phyloP scores from a whole-genome alignment of 2,113 vertebrate genomes.

The Struthio camelus region DNA sequence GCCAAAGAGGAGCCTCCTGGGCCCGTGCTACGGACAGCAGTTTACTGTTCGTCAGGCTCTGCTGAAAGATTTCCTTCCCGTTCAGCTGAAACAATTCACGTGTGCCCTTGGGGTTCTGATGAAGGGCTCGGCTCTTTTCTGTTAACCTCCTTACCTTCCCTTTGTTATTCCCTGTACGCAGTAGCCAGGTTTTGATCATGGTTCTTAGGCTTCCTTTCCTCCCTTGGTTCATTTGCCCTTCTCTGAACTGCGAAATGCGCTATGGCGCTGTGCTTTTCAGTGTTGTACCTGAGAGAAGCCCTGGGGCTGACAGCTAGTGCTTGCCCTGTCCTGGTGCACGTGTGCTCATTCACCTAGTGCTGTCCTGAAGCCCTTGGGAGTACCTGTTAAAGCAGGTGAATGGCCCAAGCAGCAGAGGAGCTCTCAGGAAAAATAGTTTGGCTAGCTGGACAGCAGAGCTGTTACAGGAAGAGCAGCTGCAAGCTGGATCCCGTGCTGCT shows the following conservation, averaged over 20 bases:
- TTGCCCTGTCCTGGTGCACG: too few relatives aligned
- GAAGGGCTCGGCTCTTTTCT: background rate
- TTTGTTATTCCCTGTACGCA: accelerated
- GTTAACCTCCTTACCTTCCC: background rate
- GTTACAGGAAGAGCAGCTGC: background rate
- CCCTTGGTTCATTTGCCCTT: background rate
- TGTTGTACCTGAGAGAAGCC: background rate
- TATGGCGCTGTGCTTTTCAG: background rate
- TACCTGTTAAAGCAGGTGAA: background rate
- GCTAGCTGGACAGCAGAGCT: too few relatives aligned
- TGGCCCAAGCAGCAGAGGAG: background rate
- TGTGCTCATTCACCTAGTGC: background rate
- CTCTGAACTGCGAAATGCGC: background rate
- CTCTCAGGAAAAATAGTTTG: too few relatives aligned
- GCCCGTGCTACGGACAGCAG: background rate
- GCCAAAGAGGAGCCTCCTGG: background rate
- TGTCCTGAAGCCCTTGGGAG: background rate
- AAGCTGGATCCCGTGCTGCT: background rate
- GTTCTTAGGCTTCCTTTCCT: background rate
- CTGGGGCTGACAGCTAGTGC: background rate
- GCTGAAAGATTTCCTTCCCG: background rate
- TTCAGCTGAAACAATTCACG: background rate
- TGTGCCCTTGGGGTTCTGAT: background rate
- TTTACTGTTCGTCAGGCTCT: background rate
- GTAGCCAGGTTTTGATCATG: accelerated